A percentile compares a stretch with the other conserved stretches of the same genome.
Conservation (phyloP, 2,888 invertebrate genomes). For the Lymantria monacha region DNA sequence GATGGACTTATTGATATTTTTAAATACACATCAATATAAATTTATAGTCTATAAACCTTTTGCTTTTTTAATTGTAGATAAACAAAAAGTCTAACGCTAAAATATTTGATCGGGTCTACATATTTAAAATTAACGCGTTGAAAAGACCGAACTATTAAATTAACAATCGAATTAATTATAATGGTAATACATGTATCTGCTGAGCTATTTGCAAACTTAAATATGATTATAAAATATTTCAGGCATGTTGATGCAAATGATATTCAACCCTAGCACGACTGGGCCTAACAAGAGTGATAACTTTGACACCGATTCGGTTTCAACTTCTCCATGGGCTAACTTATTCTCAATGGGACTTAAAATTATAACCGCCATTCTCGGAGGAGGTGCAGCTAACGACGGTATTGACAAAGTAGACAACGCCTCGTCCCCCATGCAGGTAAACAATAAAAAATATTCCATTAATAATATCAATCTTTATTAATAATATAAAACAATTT, state of each 20-base stretch:
- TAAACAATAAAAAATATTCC: slow-evolving; percentile 54
- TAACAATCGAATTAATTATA: too few species aligned
- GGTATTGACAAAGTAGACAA: slow-evolving; percentile 96
- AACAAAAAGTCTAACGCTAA: background rate
- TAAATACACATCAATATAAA: background rate
- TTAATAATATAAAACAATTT: slow-evolving; percentile 5
- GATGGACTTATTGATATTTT: background rate
- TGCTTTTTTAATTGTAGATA: background rate
- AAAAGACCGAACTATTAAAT: too few species aligned
- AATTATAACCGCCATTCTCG: slow-evolving; percentile 91
- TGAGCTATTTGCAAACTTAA: background rate
- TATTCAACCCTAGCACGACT: slow-evolving; percentile 86
- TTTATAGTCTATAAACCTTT: background rate
- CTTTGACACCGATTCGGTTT: slow-evolving; percentile 85
- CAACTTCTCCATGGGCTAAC: slow-evolving; percentile 94
- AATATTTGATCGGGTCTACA: too few species aligned
- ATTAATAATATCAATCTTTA: slow-evolving; percentile 12
- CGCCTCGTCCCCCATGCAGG: slow-evolving; percentile 94
- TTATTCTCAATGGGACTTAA: slow-evolving; percentile 92
- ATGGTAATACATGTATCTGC: too few species aligned
- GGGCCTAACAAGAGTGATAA: slow-evolving; percentile 93
- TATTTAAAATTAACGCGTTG: too few species aligned
- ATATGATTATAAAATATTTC: slow-evolving; percentile 8
- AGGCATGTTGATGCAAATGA: slow-evolving; percentile 89
- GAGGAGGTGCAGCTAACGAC: slow-evolving; percentile 89